Conservation (phyloP, 2,888 invertebrate genomes). For the Aphidius colemani region DNA sequence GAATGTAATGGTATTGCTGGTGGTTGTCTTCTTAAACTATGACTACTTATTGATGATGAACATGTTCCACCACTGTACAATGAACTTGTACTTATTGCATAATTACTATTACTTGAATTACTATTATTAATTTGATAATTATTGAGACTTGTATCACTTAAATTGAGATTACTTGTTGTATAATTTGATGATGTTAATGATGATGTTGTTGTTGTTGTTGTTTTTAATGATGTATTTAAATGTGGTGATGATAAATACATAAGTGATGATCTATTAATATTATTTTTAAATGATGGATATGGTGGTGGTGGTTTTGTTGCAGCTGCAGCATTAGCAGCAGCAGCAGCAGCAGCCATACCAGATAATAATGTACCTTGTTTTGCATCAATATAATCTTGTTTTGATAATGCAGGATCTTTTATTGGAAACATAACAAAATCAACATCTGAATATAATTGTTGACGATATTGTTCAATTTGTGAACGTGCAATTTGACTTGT, state of each 20-base stretch:
- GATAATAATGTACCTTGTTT: slow-evolving; percentile 78
- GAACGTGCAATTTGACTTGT: slow-evolving; percentile 72
- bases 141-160: slow-evolving; percentile 56
- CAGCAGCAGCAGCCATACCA: slow-evolving; percentile 61
- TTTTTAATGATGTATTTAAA: slow-evolving; percentile 63
- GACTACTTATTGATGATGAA: slow-evolving; percentile 59
- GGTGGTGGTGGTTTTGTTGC: slow-evolving; percentile 58
- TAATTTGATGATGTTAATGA: slow-evolving; percentile 66
- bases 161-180: slow-evolving; percentile 81
- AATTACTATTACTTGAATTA: slow-evolving; percentile 56
- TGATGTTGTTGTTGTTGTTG: no score
- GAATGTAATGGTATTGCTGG: slow-evolving; percentile 53
- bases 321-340: not conserved
- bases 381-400: slow-evolving; percentile 89
- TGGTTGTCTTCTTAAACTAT: slow-evolving; percentile 57
- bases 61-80: slow-evolving; percentile 60
- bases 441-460: slow-evolving; percentile 87
- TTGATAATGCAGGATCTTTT: slow-evolving; percentile 86
- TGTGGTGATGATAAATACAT: slow-evolving; percentile 85
- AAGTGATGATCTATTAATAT: slow-evolving; percentile 69
- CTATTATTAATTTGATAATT: slow-evolving; percentile 50
- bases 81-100: slow-evolving; percentile 60
- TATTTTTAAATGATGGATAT: slow-evolving; percentile 63
- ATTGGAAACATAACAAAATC: slow-evolving; percentile 91
- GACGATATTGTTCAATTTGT: slow-evolving; percentile 85